phyloP scores from a whole-genome alignment of 2,888 invertebrate genomes.

The Ryuthela nishihirai region DNA sequence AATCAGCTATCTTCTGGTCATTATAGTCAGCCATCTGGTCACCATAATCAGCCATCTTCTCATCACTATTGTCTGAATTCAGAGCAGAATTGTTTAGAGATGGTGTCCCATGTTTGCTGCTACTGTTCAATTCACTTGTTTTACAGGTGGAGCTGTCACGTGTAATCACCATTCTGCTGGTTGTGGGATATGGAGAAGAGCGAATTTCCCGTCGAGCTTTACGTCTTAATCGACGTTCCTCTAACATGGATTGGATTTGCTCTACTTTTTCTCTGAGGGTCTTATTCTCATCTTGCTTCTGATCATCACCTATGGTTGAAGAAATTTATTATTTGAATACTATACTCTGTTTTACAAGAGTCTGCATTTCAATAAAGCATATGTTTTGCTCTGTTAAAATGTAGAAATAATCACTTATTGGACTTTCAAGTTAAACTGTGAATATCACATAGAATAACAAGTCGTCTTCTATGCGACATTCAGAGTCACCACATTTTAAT shows the following conservation, averaged over 20 bases:
- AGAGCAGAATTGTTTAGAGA: too few species aligned
- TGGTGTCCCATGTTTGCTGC: neutral
- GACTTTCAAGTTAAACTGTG: too few species aligned
- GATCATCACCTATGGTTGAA: constrained; percentile 42
- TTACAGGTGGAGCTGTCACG: neutral
- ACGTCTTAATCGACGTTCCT: constrained; percentile 69
- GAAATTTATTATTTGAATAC: too few species aligned
- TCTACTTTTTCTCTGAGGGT: constrained; percentile 82
- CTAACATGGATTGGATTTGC: constrained; percentile 82
- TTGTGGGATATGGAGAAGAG: constrained; percentile 47
- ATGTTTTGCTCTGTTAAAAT: too few species aligned
- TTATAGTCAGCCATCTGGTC: constrained; percentile 3
- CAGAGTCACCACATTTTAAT: too few species aligned
- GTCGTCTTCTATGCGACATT: too few species aligned
- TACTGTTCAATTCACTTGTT: neutral
- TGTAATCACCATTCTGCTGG: neutral
- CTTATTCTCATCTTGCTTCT: constrained; percentile 66
- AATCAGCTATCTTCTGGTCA: constrained; percentile 6
- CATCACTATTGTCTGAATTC: too few species aligned
- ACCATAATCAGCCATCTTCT: too few species aligned
- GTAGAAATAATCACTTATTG: too few species aligned
- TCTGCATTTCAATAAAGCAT: too few species aligned
- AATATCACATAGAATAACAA: too few species aligned
- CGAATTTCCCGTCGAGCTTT: constrained; percentile 66
- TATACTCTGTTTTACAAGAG: too few species aligned